Evolutionary conservation across 2,797 vertebrate genomes (phyloP).

Genomic region (Garrulus glandarius): DNA sequence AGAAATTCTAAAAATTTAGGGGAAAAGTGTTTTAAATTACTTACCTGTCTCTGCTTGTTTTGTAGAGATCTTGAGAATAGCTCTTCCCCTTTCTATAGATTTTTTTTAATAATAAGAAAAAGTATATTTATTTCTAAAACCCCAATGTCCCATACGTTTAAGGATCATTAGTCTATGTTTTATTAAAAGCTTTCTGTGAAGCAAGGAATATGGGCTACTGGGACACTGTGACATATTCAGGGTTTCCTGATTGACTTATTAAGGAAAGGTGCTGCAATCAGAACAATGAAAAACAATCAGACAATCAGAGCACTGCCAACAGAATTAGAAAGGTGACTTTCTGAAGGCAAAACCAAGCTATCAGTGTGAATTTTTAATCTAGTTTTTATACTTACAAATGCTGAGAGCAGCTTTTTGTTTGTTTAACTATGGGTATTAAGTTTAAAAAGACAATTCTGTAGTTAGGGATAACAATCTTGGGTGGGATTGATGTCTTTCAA

Average conservation of each 20-base stretch:
- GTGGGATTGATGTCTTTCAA: not conserved
- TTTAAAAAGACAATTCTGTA: not conserved
- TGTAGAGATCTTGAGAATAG: not conserved
- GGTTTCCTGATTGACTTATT: not conserved
- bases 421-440: not conserved
- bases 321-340: not conserved
- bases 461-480: not conserved
- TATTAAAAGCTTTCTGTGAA: not conserved
- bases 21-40: not conserved
- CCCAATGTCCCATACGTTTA: not conserved
- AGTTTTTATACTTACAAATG: not conserved
- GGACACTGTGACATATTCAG: not conserved
- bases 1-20: not conserved
- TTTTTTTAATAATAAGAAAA: not conserved
- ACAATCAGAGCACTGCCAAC: not conserved
- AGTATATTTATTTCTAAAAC: not conserved
- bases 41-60: not conserved
- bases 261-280: not conserved
- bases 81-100: not conserved
- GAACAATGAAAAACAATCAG: not conserved
- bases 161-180: not conserved
- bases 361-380: not conserved
- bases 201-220: not conserved
- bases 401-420: not conserved
- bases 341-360: not conserved